Evolutionary conservation across 1,140 invertebrate genomes (phyloP).

Genomic region (Anoplolepis gracilipes): DNA sequence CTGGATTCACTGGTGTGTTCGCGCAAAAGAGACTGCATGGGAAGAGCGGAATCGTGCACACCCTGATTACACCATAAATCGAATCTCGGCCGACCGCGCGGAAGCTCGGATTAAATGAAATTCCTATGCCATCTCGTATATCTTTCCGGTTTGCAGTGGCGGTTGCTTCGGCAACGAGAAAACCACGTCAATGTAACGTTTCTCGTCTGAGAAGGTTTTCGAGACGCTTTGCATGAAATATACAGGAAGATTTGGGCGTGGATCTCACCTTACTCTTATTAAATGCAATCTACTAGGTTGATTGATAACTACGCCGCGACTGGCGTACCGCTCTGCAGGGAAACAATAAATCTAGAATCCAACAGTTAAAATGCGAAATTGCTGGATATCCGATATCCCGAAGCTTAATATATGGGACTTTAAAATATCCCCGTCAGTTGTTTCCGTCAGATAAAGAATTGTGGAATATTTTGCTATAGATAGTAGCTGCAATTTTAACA

Average conservation of each 20-base stretch:
- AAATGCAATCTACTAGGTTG: slow-evolving; percentile 54
- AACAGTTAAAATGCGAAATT: slow-evolving; percentile 55
- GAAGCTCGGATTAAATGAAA: slow-evolving; percentile 83
- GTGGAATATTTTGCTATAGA: slow-evolving; percentile 37
- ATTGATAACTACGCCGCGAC: slow-evolving; percentile 48
- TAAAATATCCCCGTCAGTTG: slow-evolving; percentile 57
- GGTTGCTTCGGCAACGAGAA: slow-evolving; percentile 78
- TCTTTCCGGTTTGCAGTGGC: slow-evolving; percentile 79
- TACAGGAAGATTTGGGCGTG: slow-evolving; percentile 52
- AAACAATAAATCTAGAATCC: slow-evolving; percentile 58
- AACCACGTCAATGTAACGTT: slow-evolving; percentile 69
- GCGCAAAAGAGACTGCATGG: slow-evolving; percentile 57
- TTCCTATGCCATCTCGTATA: slow-evolving; percentile 83
- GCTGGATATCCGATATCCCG: slow-evolving; percentile 58
- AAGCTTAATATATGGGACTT: slow-evolving; percentile 56
- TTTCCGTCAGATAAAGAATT: slow-evolving; percentile 38
- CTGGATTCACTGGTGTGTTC: slow-evolving; percentile 53
- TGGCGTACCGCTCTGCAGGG: slow-evolving; percentile 26
- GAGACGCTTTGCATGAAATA: slow-evolving; percentile 49
- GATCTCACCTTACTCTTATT: slow-evolving; percentile 58
- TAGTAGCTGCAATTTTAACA: neutral
- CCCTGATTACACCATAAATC: slow-evolving; percentile 84
- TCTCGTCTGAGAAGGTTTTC: slow-evolving; percentile 55
- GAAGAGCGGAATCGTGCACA: slow-evolving; percentile 73
- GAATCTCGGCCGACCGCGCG: slow-evolving; percentile 83